Conservation (phyloP, 1,140 invertebrate species). For the Chymomyza costata region DNA sequence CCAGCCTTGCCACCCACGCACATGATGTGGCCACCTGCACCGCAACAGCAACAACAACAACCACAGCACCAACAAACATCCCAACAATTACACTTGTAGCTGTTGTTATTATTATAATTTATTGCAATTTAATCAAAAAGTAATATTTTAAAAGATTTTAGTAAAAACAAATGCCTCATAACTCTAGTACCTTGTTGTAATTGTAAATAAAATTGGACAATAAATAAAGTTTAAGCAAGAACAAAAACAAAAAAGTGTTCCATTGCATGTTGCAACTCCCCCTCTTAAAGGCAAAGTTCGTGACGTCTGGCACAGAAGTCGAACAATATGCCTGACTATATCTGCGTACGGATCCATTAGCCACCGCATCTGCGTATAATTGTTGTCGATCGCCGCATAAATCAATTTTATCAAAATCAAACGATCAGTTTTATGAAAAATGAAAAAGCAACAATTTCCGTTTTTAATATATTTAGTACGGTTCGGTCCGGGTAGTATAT, state of each 20-base stretch:
- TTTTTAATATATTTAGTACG: slow-evolving; percentile 49
- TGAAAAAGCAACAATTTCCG: slow-evolving; percentile 61
- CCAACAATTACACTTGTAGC: slow-evolving; percentile 2
- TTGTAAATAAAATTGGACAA: slow-evolving; percentile 53
- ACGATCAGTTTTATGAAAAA: slow-evolving; percentile 73
- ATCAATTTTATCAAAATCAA: slow-evolving; percentile 67
- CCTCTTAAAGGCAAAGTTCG: no score
- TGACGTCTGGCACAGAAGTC: no score
- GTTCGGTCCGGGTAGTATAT: no score
- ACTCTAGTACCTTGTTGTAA: slow-evolving; percentile 65
- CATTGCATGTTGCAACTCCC: no score
- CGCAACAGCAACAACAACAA: slow-evolving; percentile 34
- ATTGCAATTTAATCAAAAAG: slow-evolving; percentile 28
- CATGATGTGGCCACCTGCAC: slow-evolving; percentile 44
- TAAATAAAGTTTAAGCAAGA: slow-evolving; percentile 67
- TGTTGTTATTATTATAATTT: slow-evolving; percentile 33
- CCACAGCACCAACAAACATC: slow-evolving; percentile 13
- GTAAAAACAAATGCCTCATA: slow-evolving; percentile 59
- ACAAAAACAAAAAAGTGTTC: slow-evolving; percentile 1
- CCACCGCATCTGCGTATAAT: slow-evolving; percentile 71
- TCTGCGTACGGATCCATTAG: slow-evolving; percentile 55
- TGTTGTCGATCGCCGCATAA: slow-evolving; percentile 69
- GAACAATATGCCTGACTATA: neutral
- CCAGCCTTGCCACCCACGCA: slow-evolving; percentile 38
- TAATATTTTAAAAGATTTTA: slow-evolving; percentile 42